Evolutionary conservation across 2,797 vertebrate genomes (phyloP).

Genomic region (Arnoldichthys spilopterus): DNA sequence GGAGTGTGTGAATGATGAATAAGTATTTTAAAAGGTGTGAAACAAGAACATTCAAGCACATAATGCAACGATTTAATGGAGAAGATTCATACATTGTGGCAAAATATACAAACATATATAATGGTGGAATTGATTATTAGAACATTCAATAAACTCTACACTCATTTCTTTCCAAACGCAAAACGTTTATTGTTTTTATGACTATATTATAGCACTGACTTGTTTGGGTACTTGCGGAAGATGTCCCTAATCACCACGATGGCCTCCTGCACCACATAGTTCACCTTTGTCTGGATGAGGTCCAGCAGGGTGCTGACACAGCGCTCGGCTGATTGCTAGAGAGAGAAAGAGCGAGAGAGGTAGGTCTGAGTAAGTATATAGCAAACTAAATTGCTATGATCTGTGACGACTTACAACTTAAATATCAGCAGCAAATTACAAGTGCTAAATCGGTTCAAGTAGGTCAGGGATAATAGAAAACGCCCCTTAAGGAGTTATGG

Average conservation of each 20-base stretch:
- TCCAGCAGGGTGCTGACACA: conserved; percentile 94
- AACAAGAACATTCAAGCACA: background rate
- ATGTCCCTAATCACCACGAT: conserved; percentile 99
- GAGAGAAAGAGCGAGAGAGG: conserved; percentile 35
- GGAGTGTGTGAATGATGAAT: background rate
- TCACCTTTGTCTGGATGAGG: conserved; percentile 98
- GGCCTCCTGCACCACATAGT: conserved; percentile 97
- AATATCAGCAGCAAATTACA: background rate
- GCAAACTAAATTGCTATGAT: background rate
- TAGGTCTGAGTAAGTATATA: no score
- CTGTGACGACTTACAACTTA: background rate
- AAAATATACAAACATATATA: no score
- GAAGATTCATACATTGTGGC: no score
- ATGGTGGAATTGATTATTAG: no score
- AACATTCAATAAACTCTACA: no score
- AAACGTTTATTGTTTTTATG: no score
- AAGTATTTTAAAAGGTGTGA: background rate
- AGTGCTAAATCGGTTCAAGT: background rate
- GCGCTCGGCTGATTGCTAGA: conserved; percentile 93
- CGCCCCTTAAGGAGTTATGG: background rate
- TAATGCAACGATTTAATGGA: no score
- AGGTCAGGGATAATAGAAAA: background rate
- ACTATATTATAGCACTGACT: conserved; percentile 76
- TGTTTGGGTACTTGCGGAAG: conserved; percentile 99
- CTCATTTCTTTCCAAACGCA: no score